Percentiles rank a stretch among this genome's conserved stretches.
Evolutionary conservation across 1,140 invertebrate genomes (phyloP).

Genomic region (Hylaeus anthracinus): DNA sequence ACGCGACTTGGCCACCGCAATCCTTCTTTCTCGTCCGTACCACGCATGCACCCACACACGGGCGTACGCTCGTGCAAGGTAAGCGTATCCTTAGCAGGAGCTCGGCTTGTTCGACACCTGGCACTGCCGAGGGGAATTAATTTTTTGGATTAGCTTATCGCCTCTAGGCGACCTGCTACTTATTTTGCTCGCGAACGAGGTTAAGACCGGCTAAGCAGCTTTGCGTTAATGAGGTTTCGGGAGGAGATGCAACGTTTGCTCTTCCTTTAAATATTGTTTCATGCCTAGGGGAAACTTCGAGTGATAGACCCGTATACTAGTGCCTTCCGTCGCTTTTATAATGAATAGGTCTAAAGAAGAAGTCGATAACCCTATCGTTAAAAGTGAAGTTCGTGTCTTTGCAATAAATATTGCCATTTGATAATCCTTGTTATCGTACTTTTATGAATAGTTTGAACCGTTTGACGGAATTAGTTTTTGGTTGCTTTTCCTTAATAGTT

Average conservation of each 20-base stretch:
- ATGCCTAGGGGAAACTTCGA: constrained; percentile 5
- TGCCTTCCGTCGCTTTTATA: neutral
- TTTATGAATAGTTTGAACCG: too few species aligned
- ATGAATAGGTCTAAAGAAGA: neutral
- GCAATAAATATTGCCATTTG: too few species aligned
- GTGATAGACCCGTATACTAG: constrained; percentile 49
- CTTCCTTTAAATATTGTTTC: constrained; percentile 46
- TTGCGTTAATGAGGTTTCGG: constrained; percentile 74
- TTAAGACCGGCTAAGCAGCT: constrained; percentile 74
- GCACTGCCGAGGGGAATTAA: constrained; percentile 74
- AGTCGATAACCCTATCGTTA: too few species aligned
- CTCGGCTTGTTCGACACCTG: constrained; percentile 72
- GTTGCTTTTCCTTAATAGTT: too few species aligned
- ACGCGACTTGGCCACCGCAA: constrained; percentile 52
- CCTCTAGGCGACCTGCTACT: constrained; percentile 68
- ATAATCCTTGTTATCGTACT: too few species aligned
- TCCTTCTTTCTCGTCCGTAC: constrained; percentile 21
- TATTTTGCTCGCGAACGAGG: constrained; percentile 66
- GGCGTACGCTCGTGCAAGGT: neutral
- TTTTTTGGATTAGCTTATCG: constrained; percentile 80
- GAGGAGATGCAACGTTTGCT: constrained; percentile 48
- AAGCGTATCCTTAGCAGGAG: constrained; percentile 25
- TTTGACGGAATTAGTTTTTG: too few species aligned
- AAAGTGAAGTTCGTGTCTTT: too few species aligned
- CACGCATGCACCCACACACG: constrained; percentile 23